Base-by-base conservation (phyloP, 2,888 invertebrate species). In the Rhopalosiphum nymphaeae region DNA sequence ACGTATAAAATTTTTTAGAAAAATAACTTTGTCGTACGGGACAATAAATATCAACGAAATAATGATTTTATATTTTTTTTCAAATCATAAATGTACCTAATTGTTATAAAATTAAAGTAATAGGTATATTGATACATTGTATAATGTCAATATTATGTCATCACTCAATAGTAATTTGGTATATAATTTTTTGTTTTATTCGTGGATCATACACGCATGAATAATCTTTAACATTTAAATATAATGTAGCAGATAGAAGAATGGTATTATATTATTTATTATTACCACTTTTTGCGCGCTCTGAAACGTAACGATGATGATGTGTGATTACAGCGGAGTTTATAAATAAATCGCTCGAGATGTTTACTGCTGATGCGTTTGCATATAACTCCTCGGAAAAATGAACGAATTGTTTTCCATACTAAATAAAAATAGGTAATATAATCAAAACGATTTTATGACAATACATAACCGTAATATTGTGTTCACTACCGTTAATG, bases 261-360 rank as follows among this genome's bases (percentile, higher is more conserved):
- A 78, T 36, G 36, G 16, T 78, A 36, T 42, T 29, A 42, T 36
- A 57, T 89, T 90, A 67, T 21, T 49, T 53, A 91, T 78, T n/a
- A 36, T 78, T 49, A 53, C 25, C 25, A 88, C 36, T 91, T 91
- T 91, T 36, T 21, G 49, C 25, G 26, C 21, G 42, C 29, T 84
- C 36, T 3, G 25, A 57, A 78, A 78, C 36, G 36, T 21, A 36
- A 36, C 21, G 91, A 26, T n/a, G 57, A 57, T n/a, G 78, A 85
- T 91, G 44, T 25, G 3, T 3, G 44, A 3, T n/a, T 89, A 42
- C 42, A 11, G 5, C 44, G 11, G 11, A 86, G 86, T 91, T 61
- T 91, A 91, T 91, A 91, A 91, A 91, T 91, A 91, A 91, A 86
- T 46, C 86, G n/a, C 46, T 86, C 44, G n/a, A 86, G 44, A 86